Conservation (phyloP, 2,797 vertebrate genomes). For the Botia kubotai region DNA sequence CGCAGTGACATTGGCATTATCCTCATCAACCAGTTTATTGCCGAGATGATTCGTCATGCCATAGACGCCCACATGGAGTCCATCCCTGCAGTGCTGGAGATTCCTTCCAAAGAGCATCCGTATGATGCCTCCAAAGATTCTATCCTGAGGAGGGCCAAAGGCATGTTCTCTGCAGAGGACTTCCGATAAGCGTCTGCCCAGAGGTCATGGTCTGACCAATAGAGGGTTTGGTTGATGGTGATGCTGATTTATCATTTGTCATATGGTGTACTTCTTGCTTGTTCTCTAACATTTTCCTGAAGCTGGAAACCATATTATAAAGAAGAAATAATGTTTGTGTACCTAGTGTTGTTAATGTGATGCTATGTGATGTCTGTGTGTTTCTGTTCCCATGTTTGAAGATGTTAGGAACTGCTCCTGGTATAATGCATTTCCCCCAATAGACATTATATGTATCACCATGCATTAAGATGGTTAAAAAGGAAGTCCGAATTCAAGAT, state of each 20-base stretch:
- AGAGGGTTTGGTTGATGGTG: neutral
- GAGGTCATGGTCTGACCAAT: neutral
- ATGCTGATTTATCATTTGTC: neutral
- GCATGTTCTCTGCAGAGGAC: constrained; percentile 93
- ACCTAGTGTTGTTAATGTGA: neutral
- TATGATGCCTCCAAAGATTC: constrained; percentile 96
- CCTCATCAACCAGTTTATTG: constrained; percentile 94
- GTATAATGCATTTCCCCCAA: neutral
- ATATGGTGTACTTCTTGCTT: neutral
- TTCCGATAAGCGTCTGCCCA: constrained; percentile 77
- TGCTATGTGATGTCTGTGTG: constrained; percentile 2
- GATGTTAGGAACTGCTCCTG: neutral
- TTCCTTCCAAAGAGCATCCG: constrained; percentile 95
- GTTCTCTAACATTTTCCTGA: constrained; percentile 7
- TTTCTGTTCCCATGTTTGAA: neutral
- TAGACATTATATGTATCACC: neutral
- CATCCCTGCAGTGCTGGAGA: constrained; percentile 91
- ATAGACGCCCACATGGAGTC: constrained; percentile 90
- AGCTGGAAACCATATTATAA: neutral
- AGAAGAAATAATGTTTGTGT: constrained; percentile 4
- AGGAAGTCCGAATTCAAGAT: no score
- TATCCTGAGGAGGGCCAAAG: constrained; percentile 89
- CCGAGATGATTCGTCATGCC: constrained; percentile 94
- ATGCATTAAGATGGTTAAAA: neutral
- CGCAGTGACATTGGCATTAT: constrained; percentile 94